Conservation (phyloP, 2,797 vertebrate genomes). For the Scyliorhinus canicula region DNA sequence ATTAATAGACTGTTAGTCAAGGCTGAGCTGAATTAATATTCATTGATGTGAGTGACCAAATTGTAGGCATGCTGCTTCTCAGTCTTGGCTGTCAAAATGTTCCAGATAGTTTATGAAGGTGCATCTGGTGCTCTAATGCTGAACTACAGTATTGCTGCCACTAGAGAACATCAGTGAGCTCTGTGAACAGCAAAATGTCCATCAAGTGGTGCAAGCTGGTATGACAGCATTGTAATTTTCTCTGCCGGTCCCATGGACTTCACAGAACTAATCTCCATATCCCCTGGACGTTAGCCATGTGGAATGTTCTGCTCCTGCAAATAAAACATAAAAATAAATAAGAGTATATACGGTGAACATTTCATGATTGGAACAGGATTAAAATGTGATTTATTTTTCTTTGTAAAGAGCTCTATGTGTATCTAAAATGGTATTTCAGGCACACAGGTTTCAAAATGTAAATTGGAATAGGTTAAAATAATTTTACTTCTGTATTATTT, state of each 20-base stretch:
- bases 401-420: neutral
- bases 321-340: neutral
- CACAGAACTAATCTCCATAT: neutral
- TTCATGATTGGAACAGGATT: neutral
- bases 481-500: neutral
- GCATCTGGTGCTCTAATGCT: neutral
- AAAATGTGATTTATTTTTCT: neutral
- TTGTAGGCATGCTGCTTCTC: neutral
- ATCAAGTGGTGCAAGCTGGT: neutral
- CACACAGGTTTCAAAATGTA: neutral
- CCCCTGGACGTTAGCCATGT: neutral
- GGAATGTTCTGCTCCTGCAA: neutral
- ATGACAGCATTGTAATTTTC: neutral
- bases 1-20: neutral
- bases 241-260: neutral
- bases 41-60: neutral
- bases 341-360: neutral
- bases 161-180: neutral
- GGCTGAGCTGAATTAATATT: neutral
- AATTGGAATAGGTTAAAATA: neutral
- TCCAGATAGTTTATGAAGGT: neutral
- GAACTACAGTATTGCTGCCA: neutral
- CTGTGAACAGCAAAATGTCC: neutral
- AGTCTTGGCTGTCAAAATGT: neutral
- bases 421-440: neutral